These are phyloP conservation scores for Cygnus buccinator DNA, from an alignment of 2,113 vertebrate species.

Conservation along the genomic window DNA sequence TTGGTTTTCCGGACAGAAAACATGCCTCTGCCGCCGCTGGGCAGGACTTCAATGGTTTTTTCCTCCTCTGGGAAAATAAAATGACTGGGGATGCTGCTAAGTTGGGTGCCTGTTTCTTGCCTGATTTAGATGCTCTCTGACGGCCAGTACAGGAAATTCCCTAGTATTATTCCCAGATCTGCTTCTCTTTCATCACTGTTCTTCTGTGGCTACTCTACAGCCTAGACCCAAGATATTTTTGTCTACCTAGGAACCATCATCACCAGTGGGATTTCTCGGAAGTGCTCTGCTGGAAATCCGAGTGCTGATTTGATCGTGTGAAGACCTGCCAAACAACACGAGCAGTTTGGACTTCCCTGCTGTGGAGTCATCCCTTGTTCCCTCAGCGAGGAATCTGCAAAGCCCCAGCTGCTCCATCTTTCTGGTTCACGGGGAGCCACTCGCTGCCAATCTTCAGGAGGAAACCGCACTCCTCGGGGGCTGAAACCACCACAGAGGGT, in stretches of 20 bases:
- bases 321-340: slow-evolving; percentile 46
- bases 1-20: not conserved
- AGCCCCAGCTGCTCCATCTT: not conserved
- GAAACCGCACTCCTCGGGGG: not conserved
- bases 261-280: slow-evolving; percentile 48
- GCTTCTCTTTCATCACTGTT: not conserved
- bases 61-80: not conserved
- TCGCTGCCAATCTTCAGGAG: not conserved
- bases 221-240: slow-evolving; percentile 1
- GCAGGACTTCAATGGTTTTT: not conserved
- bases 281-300: slow-evolving; percentile 44
- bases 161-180: not conserved
- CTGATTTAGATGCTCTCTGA: not conserved
- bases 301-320: slow-evolving; percentile 55
- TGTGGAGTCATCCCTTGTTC: not conserved
- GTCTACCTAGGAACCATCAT: slow-evolving; percentile 45
- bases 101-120: not conserved
- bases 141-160: not conserved
- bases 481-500: not conserved
- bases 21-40: not conserved
- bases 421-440: not conserved
- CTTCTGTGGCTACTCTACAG: not conserved
- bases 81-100: not conserved
- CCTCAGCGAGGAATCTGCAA: not conserved
- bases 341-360: slow-evolving; percentile 46